Base-by-base conservation (phyloP, 2,113 vertebrate genomes). In the Anser brachyrhynchus region DNA sequence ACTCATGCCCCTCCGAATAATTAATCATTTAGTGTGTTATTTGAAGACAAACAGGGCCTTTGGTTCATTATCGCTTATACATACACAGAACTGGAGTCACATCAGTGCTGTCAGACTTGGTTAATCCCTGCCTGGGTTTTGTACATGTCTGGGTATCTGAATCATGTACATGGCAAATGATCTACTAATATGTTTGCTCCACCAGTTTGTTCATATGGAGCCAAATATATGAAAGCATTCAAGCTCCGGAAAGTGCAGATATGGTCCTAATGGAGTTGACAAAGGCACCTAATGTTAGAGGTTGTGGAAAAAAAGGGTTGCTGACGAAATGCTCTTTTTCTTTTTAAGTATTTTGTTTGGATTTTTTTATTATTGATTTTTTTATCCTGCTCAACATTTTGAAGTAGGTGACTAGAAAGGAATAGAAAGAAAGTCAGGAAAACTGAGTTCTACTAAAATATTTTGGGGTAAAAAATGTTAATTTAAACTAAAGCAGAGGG, bases 111-210 rank as follows among this genome's bases (percentile, higher is more conserved):
- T 93, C 96, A 97, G 96, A 95, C 96, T 95, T 39, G 44, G 69
- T 94, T 97, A 96, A 97, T 96, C 97, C 94, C 93, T 96, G 96
- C 95, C 94, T 96, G 89, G 90, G 93, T 96, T 97, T 95, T 92
- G 94, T 97, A 95, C 88, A 86, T 91, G 88, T 97, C 96, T 96
- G 95, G 55, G 59, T 96, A 96, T 97, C 96, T 96, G 96, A 97
- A 95, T 96, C 95, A 95, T 96, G 94, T 94, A 95, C 86, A 93
- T 95, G 94, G 96, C 96, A 97, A 97, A 97, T 96, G 93, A 96
- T 96, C 96, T 96, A 95, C 96, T 97, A 96, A 96, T 95, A 97
- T 96, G 94, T 97, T 96, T 97, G 93, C 84, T 87, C 81, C 96
- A 76, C 70, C 65, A 84, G 95, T 96, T 97, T 96, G 96, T 93